phyloP scores from a whole-genome alignment of 2,113 vertebrate species.

The Seriola dumerili region DNA sequence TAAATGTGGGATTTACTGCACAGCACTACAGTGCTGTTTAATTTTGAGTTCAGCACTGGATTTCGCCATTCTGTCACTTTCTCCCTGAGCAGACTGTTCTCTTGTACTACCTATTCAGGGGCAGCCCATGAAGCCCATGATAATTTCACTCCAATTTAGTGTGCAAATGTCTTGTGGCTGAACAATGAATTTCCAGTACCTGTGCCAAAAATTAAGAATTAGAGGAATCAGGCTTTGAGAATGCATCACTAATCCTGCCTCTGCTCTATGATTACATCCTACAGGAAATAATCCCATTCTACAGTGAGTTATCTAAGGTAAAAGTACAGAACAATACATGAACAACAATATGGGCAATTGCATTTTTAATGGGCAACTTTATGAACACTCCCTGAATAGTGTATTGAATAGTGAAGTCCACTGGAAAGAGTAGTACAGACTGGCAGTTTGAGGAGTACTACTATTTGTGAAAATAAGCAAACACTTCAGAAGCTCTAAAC shows the following conservation, averaged over 20 bases:
- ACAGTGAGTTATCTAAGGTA: neutral
- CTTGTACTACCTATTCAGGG: neutral
- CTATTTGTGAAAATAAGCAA: neutral
- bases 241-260: conserved; percentile 16
- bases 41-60: neutral
- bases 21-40: neutral
- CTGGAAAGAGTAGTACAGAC: neutral
- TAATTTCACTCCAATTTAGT: neutral
- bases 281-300: conserved; percentile 7
- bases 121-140: neutral
- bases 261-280: conserved; percentile 4
- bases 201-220: conserved; percentile 16
- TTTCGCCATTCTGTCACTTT: neutral
- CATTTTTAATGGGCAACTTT: neutral
- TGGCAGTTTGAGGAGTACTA: neutral
- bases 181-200: neutral
- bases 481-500: neutral
- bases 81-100: neutral
- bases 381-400: neutral
- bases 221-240: neutral
- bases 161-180: conserved; percentile 19
- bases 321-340: neutral
- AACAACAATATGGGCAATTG: neutral
- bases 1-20: neutral
- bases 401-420: neutral